Conservation (phyloP, 92 coral and sea anemone genomes). For the Diadumene lineata region DNA sequence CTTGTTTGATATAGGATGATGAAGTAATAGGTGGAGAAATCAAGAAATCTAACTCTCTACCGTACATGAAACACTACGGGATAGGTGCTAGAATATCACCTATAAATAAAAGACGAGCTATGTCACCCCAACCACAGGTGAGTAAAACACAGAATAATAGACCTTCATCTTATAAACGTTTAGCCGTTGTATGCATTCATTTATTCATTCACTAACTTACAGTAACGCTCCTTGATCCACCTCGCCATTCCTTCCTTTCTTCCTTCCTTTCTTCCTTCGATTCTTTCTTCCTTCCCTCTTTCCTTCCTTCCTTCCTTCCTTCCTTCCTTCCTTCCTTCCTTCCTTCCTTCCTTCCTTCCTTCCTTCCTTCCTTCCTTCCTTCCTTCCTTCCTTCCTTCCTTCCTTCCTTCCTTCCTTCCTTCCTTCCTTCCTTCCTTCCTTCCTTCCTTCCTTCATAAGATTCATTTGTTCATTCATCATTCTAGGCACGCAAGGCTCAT, state of each 20-base stretch:
- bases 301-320: too few species aligned
- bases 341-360: too few species aligned
- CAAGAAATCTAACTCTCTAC: conserved; percentile 70
- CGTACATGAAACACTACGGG: conserved; percentile 53
- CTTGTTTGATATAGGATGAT: conserved; percentile 44
- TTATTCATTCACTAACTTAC: neutral
- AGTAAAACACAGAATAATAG: neutral
- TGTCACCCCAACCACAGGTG: conserved; percentile 51
- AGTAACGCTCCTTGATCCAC: neutral
- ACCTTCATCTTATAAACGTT: too few species aligned
- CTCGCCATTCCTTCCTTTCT: neutral
- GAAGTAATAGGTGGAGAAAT: conserved; percentile 59
- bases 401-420: neutral
- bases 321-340: too few species aligned
- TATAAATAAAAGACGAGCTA: conserved; percentile 56
- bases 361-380: too few species aligned
- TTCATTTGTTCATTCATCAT: neutral
- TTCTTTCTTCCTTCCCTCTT: too few species aligned
- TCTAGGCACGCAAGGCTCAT: conserved; percentile 35
- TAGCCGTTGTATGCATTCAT: too few species aligned
- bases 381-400: neutral
- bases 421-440: neutral
- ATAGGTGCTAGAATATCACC: conserved; percentile 62
- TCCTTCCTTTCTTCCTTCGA: too few species aligned
- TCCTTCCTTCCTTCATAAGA: neutral